A percentile compares a stretch with the other conserved stretches of the same genome.
These are phyloP conservation scores for Heliocidaris erythrogramma DNA, from an alignment of 35 echinoderm and acorn worm species.

Conservation along the genomic window DNA sequence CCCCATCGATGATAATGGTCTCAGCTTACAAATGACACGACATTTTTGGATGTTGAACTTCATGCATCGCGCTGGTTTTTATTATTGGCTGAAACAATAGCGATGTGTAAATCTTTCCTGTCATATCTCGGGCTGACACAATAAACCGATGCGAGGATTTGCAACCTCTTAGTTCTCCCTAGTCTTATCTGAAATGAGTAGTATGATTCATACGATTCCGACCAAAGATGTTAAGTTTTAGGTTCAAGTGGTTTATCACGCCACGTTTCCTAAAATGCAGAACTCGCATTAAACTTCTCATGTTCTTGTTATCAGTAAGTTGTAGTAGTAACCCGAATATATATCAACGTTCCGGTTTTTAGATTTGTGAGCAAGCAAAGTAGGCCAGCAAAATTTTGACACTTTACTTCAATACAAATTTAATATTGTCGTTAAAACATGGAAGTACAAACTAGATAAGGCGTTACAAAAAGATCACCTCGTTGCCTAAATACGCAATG, in stretches of 20 bases:
- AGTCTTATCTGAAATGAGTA: not conserved
- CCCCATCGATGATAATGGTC: constrained; percentile 25
- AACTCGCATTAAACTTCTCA: not conserved
- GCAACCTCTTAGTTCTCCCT: not conserved
- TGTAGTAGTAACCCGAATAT: not conserved
- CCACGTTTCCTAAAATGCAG: not conserved
- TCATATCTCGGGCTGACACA: constrained; percentile 4
- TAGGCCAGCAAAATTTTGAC: too few relatives aligned
- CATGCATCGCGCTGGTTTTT: not conserved
- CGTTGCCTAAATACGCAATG: too few relatives aligned
- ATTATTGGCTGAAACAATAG: constrained; percentile 34
- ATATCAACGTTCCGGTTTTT: too few relatives aligned
- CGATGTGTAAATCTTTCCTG: constrained; percentile 17
- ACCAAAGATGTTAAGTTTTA: constrained; percentile 18
- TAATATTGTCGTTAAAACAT: too few relatives aligned
- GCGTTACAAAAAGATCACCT: too few relatives aligned
- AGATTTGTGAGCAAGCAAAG: too few relatives aligned
- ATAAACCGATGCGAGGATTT: not conserved
- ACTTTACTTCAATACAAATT: too few relatives aligned
- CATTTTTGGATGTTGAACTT: constrained; percentile 35
- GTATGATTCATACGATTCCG: not conserved
- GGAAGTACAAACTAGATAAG: too few relatives aligned
- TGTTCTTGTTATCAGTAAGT: not conserved
- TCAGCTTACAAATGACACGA: constrained; percentile 28
- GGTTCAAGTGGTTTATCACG: not conserved